Evolutionary conservation across 2,797 vertebrate genomes (phyloP).

Genomic region (Melanotaenia nigrans): DNA sequence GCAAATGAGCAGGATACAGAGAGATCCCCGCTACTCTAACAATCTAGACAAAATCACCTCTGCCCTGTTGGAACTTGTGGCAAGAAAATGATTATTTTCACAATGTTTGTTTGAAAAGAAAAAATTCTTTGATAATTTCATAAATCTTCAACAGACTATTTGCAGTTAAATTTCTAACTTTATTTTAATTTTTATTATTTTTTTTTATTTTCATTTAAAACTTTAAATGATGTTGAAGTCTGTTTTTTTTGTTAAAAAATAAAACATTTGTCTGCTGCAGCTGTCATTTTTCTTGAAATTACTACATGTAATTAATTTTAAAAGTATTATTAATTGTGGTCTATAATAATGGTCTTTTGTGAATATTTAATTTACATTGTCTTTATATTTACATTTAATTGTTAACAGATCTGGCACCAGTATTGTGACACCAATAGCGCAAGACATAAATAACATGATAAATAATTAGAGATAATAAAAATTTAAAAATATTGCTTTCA

Average conservation of each 20-base stretch:
- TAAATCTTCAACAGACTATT: constrained; percentile 7
- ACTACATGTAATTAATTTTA: background rate
- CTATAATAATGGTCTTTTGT: background rate
- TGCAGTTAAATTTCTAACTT: background rate
- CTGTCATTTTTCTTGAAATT: background rate
- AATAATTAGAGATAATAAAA: no score
- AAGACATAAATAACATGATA: background rate
- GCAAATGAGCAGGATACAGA: constrained; percentile 30
- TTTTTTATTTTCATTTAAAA: constrained; percentile 15
- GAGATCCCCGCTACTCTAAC: constrained; percentile 54
- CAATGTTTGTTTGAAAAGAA: background rate
- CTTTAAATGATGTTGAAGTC: constrained; percentile 8
- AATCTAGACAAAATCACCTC: constrained; percentile 79
- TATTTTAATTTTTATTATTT: background rate
- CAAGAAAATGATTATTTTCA: constrained; percentile 62
- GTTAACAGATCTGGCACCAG: background rate
- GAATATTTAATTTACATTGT: background rate
- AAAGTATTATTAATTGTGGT: background rate
- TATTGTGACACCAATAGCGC: background rate
- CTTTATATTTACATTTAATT: background rate
- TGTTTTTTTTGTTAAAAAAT: constrained; percentile 22
- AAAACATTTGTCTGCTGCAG: constrained; percentile 30
- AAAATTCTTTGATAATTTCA: background rate
- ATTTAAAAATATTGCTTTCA: background rate
- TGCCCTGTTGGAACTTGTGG: constrained; percentile 77